Evolutionary conservation across 2,797 vertebrate species (phyloP), one percentile per base, ranked within the genome.

Genomic region (Thunnus albacares): DNA sequence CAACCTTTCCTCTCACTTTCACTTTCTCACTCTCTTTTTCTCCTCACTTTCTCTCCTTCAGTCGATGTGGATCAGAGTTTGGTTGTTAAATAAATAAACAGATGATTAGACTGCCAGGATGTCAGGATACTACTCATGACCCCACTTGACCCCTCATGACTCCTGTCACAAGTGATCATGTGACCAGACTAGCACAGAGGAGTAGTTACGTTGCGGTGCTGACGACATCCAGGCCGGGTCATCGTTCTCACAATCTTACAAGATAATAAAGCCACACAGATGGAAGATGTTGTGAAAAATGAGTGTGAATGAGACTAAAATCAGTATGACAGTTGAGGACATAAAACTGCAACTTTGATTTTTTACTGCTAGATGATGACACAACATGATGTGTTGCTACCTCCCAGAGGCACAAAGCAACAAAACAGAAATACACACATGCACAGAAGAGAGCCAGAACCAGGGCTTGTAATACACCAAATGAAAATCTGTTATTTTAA

Each of bases 141-240:
- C 94, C 95, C 95, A 96, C 95, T 96, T 96, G 94, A 96, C 95
- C 94, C 86, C 81, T 72, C 13, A 51, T 83, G 92, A 95, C 93
- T 93, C 75, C 94, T 96, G 95, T 95, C 95, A 95, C 91, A 91
- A 93, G 89, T 66, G 83, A 95, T 96, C 94, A 95, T 95, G 93
- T 94, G 91, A 95, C 94, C 93, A 90, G 71, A 66, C 55, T 74
- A 28, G 30, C 65, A 22, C 51, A 30, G 41, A 49, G 38, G 65
- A 76, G 64, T 1, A 18, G 41, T 18, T 20, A 14, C 47, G 18
- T 49, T 28, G 63, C 11, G 30, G 64, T 9, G 7, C 49, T 26
- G n/a, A 63, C 9, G 10, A 56, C 59, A 35, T 33, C 52, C 64
- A 45, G 68, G 65, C 33, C 65, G 55, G 75, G 55, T 75, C 69